Evolutionary conservation across 2,113 vertebrate genomes (phyloP).

Genomic region (Perca flavescens): DNA sequence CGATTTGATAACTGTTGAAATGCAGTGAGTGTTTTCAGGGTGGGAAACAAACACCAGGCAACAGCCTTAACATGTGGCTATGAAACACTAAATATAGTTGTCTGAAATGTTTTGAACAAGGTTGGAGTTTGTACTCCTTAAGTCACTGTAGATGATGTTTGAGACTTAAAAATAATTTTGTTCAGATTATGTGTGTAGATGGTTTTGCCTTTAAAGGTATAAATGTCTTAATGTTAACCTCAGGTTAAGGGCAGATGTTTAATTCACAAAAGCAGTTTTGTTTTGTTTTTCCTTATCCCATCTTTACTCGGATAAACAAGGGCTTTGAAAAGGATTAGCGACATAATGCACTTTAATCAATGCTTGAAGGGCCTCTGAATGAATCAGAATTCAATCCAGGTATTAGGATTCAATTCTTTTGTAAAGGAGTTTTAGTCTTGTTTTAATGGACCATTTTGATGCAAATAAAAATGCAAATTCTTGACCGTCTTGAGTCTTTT

Average conservation of each 20-base stretch:
- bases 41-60: not conserved
- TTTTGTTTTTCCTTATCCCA: not conserved
- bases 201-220: not conserved
- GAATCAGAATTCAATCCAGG: constrained; percentile 42
- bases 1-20: not conserved
- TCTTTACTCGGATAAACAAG: not conserved
- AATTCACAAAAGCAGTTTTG: constrained; percentile 10
- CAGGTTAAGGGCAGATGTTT: constrained; percentile 35
- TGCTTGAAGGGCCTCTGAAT: constrained; percentile 50
- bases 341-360: constrained; percentile 81
- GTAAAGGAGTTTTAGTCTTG: constrained; percentile 45
- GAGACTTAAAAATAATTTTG: not conserved
- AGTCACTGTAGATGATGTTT: not conserved
- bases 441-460: constrained; percentile 73
- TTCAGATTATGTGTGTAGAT: not conserved
- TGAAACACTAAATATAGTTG: constrained; percentile 34
- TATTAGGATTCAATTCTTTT: constrained; percentile 35
- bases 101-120: not conserved
- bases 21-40: constrained; percentile 12
- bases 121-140: not conserved
- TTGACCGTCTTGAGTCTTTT: not conserved
- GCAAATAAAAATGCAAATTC: constrained; percentile 79
- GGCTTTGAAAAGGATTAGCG: constrained; percentile 18
- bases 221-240: constrained; percentile 49
- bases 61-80: constrained; percentile 41